phyloP scores from a whole-genome alignment of 2,888 invertebrate species.

The Oscheius onirici region DNA sequence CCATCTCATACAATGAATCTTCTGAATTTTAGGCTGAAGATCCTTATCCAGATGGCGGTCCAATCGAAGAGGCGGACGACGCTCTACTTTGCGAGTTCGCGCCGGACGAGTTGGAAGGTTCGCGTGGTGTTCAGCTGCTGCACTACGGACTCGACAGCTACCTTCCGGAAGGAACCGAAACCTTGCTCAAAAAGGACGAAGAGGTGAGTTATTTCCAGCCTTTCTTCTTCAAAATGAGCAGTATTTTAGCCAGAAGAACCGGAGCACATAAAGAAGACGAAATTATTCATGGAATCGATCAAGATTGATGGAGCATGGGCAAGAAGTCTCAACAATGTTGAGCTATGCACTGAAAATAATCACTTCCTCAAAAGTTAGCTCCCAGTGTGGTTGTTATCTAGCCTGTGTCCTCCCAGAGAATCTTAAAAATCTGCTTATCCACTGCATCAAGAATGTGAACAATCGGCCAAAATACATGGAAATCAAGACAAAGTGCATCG shows the following conservation, averaged over 20 bases:
- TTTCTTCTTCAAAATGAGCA: neutral
- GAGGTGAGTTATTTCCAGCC: neutral
- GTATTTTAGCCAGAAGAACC: neutral
- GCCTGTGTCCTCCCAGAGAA: neutral
- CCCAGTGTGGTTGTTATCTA: neutral
- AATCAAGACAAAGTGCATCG: neutral
- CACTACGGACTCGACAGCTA: neutral
- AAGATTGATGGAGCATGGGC: constrained; percentile 2
- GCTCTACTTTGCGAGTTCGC: neutral
- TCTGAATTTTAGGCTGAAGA: neutral
- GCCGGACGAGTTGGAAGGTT: neutral
- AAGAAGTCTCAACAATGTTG: neutral
- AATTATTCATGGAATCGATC: neutral
- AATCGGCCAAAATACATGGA: neutral
- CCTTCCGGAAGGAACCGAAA: neutral
- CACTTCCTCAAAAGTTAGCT: neutral
- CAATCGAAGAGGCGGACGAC: neutral
- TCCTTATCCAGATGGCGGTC: neutral
- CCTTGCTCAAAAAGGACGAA: neutral
- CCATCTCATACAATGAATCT: neutral
- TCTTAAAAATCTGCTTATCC: neutral
- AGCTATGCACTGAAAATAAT: neutral
- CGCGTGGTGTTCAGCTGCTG: neutral
- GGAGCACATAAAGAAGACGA: neutral
- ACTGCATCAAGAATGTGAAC: constrained; percentile 6